A percentile compares a stretch with the other conserved stretches of the same genome.
These are phyloP conservation scores for Sylvilagus floridanus DNA, from an alignment of 2,797 vertebrate species.

Conservation along the genomic window DNA sequence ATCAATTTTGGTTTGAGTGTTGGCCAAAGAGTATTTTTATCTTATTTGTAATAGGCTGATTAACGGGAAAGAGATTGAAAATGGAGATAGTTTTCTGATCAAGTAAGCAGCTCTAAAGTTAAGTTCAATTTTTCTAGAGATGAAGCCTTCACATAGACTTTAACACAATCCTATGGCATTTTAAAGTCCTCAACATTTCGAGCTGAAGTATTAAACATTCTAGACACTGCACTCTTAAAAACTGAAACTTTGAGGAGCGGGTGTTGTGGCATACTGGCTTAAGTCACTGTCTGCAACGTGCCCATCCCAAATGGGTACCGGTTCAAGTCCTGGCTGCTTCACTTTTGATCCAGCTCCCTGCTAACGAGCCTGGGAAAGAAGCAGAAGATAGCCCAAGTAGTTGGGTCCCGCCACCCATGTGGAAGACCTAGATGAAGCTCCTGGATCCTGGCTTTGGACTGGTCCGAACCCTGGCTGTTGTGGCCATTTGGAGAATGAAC, in stretches of 20 bases:
- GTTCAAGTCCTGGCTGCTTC: too few species aligned
- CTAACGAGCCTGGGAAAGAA: too few species aligned
- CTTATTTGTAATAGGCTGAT: background rate
- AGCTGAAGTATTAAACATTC: background rate
- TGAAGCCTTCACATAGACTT: background rate
- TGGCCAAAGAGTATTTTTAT: background rate
- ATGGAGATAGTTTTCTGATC: background rate
- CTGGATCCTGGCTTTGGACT: too few species aligned
- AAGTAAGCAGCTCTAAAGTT: background rate
- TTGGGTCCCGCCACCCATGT: too few species aligned
- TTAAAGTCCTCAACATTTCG: constrained; percentile 1
- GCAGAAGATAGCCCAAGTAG: too few species aligned
- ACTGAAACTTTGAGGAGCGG: background rate
- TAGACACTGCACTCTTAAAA: background rate
- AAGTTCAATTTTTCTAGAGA: constrained; percentile 32
- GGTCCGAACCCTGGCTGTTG: too few species aligned
- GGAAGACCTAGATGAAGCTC: too few species aligned
- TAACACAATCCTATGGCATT: background rate
- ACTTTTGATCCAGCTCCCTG: too few species aligned
- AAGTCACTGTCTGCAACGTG: too few species aligned
- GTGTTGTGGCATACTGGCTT: too few species aligned
- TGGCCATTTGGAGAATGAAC: too few species aligned
- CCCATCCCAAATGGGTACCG: too few species aligned
- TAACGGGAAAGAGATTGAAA: background rate
- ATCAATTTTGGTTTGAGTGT: background rate